These are phyloP conservation scores for Illadopsis cleaveri DNA, from an alignment of 2,113 vertebrate species.

Conservation along the genomic window DNA sequence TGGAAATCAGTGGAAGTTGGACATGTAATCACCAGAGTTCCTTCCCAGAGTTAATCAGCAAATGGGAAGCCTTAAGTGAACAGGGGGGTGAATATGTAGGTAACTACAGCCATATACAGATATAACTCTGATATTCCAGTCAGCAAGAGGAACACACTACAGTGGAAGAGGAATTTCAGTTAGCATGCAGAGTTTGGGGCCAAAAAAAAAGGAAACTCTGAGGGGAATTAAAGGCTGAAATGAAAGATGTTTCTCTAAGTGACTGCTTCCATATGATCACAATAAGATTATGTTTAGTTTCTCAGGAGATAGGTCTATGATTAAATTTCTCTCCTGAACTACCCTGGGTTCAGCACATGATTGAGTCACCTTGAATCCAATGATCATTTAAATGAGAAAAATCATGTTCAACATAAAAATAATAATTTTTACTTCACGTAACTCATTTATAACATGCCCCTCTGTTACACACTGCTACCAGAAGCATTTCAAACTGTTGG, in stretches of 20 bases:
- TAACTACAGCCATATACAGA: neutral
- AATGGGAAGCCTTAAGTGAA: neutral
- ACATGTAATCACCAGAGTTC: neutral
- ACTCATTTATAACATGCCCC: neutral
- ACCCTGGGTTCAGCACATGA: neutral
- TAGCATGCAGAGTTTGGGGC: neutral
- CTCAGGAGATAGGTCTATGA: neutral
- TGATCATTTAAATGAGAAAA: conserved; percentile 36
- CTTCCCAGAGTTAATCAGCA: neutral
- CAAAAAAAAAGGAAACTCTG: neutral
- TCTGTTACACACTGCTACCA: neutral
- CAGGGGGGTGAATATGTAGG: neutral
- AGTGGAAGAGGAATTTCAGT: neutral
- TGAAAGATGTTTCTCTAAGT: neutral
- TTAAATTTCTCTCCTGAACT: conserved; percentile 24
- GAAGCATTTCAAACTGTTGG: neutral
- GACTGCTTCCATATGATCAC: neutral
- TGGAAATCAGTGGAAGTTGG: neutral
- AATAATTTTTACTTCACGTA: neutral
- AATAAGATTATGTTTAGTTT: neutral
- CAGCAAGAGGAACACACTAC: neutral
- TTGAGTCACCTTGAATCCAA: neutral
- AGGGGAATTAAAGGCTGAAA: neutral
- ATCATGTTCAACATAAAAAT: neutral
- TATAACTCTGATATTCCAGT: neutral